Base-by-base conservation (phyloP, 2,888 invertebrate genomes). In the Netelia virgata region DNA sequence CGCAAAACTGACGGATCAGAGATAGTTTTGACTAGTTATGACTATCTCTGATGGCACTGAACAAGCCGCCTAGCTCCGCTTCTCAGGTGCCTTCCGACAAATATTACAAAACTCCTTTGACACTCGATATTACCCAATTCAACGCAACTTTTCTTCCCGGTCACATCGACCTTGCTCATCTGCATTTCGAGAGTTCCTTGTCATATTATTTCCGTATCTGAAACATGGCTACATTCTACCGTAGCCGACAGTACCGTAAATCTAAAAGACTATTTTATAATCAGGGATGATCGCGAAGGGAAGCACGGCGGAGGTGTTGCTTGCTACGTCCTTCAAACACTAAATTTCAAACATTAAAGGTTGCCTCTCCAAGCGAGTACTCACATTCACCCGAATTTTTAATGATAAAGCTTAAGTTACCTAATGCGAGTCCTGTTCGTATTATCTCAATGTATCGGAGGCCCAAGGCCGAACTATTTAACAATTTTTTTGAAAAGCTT, bases 241-340 rank as follows among this genome's bases (percentile, higher is more conserved):
- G 41, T 68, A 10, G 16, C 47, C 0, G 72, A 82, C 59, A 11
- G 11, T 8, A 36, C 76, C 0, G 47, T 83, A 3, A 3, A 10
- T 0, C 14, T 73, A 0, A 11, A 16, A 2, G 47, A 74, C 10
- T 83, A 74, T 64, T 14, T 53, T 36, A 20, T 79, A 0, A 20
- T 79, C 6, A 20, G 79, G 1, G 79, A 78, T 2, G 83, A 83
- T 50, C 18, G 79, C 18, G 59, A 36, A 16, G 64, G 16, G 0
- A 70, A 76, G 8, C 1, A 10, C 6, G 82, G 82, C 3, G 77
- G 82, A 3, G 82, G 70, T 11, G 79, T 83, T 9, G 83, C 79
- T 1, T 73, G 79, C 18, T 74, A 63, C 14, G 57, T 82, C 9
- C 82, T n/a, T n/a, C n/a, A n/a, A n/a, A 82, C 14, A 28, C n/a